A percentile compares a stretch with the other conserved stretches of the same genome.
These are phyloP conservation scores for Drosophila atripex DNA, from an alignment of 2,888 invertebrate genomes.

Conservation along the genomic window DNA sequence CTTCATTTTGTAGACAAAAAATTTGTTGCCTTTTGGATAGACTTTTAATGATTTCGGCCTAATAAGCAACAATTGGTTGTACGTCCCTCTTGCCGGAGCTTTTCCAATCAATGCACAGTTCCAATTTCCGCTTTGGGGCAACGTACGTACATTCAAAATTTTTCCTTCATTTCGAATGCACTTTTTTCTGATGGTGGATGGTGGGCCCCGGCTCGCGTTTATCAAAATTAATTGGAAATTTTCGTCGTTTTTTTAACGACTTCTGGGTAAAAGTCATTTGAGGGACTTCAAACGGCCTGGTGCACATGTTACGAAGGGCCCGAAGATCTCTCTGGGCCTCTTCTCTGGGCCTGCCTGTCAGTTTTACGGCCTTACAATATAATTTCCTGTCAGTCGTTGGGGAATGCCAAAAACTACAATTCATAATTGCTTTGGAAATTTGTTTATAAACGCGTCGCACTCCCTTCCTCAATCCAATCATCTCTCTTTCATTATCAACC, in stretches of 20 bases:
- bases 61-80: constrained; percentile 70
- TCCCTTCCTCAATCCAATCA: not conserved
- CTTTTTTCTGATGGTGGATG: constrained; percentile 10
- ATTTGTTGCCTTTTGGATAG: constrained; percentile 41
- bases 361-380: constrained; percentile 69
- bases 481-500: constrained; percentile 1
- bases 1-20: constrained; percentile 58
- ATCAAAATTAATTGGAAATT: constrained; percentile 78
- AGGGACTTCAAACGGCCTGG: constrained; percentile 56
- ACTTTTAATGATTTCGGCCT: constrained; percentile 68
- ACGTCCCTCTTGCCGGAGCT: constrained; percentile 9
- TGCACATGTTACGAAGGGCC: constrained; percentile 61
- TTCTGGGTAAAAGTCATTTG: constrained; percentile 74
- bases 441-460: constrained; percentile 55
- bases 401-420: constrained; percentile 60
- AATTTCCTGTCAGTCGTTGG: constrained; percentile 72
- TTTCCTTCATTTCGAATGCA: constrained; percentile 28
- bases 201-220: constrained; percentile 56
- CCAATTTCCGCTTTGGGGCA: constrained; percentile 60
- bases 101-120: constrained; percentile 57
- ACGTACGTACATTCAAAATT: constrained; percentile 22
- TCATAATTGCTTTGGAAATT: constrained; percentile 70
- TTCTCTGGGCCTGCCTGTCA: constrained; percentile 47
- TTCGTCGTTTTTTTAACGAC: constrained; percentile 72
- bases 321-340: constrained; percentile 44